A percentile compares a stretch with the other conserved stretches of the same genome.
phyloP scores from a whole-genome alignment of 2,888 invertebrate genomes.

The Drosophila suboccidentalis region DNA sequence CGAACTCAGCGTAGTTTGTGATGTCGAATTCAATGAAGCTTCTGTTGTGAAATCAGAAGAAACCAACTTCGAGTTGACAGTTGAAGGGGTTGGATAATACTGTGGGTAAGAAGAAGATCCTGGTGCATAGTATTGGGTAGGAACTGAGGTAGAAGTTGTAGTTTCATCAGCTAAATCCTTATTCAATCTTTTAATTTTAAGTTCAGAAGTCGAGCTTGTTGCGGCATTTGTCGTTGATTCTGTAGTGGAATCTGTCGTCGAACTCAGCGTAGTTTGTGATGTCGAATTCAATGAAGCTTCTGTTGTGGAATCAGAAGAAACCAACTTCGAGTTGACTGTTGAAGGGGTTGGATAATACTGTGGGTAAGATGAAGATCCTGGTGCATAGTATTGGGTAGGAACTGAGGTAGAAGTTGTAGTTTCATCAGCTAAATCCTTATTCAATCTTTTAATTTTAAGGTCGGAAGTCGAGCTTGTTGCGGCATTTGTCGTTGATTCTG shows the following conservation, averaged over 20 bases:
- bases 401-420: not conserved
- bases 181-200: not conserved
- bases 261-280: not conserved
- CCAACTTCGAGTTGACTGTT: not conserved
- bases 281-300: no score
- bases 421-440: not conserved
- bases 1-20: not conserved
- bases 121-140: not conserved
- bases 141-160: not conserved
- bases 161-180: not conserved
- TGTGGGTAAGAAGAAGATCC: not conserved
- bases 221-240: no score
- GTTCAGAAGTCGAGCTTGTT: no score
- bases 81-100: no score
- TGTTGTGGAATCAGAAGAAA: not conserved
- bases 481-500: no score
- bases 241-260: not conserved
- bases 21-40: not conserved
- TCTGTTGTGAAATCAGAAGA: no score
- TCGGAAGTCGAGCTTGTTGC: no score
- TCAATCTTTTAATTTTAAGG: no score
- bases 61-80: no score
- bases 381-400: no score
- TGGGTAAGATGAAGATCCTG: not conserved
- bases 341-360: not conserved